A percentile compares a stretch with the other conserved stretches of the same genome.
Conservation (phyloP, 2,113 vertebrate species). For the Xenopus laevis region DNA sequence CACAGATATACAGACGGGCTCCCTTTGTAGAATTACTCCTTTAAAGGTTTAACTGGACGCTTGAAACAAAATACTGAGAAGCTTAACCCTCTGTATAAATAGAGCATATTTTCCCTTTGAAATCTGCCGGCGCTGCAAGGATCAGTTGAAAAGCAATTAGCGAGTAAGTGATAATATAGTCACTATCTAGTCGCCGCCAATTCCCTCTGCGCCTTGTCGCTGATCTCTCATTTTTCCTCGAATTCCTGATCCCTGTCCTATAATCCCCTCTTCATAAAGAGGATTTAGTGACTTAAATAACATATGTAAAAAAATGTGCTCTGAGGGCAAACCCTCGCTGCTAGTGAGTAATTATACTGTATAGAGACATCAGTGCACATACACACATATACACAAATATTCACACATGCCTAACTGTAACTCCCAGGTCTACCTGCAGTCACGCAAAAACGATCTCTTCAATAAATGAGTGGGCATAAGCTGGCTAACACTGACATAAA, state of each 20-base stretch:
- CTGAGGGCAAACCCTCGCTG: neutral
- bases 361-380: neutral
- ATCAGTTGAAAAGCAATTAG: too few species aligned
- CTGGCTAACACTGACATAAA: neutral
- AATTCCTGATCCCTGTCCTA: slow-evolving; percentile 1
- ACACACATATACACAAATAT: too few species aligned
- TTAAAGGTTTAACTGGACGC: too few species aligned
- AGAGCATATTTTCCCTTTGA: too few species aligned
- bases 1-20: too few species aligned
- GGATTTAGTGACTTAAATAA: neutral
- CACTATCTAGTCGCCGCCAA: too few species aligned
- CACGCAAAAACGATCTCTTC: neutral
- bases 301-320: slow-evolving; percentile 1
- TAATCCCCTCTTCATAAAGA: slow-evolving; percentile 15
- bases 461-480: neutral
- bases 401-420: too few species aligned
- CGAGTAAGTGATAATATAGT: too few species aligned
- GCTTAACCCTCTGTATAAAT: too few species aligned
- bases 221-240: neutral
- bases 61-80: too few species aligned
- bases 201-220: neutral
- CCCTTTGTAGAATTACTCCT: too few species aligned
- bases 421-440: neutral
- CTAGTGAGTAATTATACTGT: neutral
- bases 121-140: too few species aligned